These are phyloP conservation scores for Oscheius myriophilus DNA, from an alignment of 2,888 invertebrate species.

Conservation along the genomic window DNA sequence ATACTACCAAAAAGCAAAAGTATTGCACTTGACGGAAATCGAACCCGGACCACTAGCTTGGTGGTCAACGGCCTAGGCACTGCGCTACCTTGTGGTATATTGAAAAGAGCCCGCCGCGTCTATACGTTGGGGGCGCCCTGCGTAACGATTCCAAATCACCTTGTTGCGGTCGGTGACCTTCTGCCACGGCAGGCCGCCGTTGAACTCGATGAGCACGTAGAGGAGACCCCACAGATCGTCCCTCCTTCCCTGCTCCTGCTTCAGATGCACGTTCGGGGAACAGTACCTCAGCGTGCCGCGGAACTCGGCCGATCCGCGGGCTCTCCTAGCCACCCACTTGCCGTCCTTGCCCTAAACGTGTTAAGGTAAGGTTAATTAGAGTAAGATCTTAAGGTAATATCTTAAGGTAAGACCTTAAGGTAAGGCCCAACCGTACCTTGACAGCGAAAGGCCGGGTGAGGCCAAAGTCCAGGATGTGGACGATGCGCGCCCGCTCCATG, in stretches of 20 bases:
- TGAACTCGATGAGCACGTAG: conserved; percentile 74
- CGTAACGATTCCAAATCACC: not conserved
- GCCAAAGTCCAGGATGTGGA: conserved; percentile 60
- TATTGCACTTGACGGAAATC: no score
- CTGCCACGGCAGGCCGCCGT: conserved; percentile 73
- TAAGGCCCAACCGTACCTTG: not conserved
- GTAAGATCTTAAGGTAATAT: not conserved
- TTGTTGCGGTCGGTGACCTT: conserved; percentile 42
- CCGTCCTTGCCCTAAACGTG: not conserved
- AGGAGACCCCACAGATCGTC: conserved; percentile 37
- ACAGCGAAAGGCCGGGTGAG: conserved; percentile 44
- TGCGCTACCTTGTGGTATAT: no score
- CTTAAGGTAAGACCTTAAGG: no score
- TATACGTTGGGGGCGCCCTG: no score
- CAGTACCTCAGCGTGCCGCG: conserved; percentile 65
- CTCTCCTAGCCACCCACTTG: conserved; percentile 47
- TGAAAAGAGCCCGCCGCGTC: no score
- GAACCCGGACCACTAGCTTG: no score
- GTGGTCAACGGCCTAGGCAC: no score
- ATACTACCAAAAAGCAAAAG: no score
- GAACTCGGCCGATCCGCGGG: conserved; percentile 62
- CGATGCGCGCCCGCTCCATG: conserved; percentile 42
- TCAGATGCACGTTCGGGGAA: conserved; percentile 56
- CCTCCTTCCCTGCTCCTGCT: conserved; percentile 52
- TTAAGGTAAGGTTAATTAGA: not conserved